Evolutionary conservation across 1,140 invertebrate genomes (phyloP), one percentile per base, ranked within the genome.

Genomic region (Drosophila trapezifrons): DNA sequence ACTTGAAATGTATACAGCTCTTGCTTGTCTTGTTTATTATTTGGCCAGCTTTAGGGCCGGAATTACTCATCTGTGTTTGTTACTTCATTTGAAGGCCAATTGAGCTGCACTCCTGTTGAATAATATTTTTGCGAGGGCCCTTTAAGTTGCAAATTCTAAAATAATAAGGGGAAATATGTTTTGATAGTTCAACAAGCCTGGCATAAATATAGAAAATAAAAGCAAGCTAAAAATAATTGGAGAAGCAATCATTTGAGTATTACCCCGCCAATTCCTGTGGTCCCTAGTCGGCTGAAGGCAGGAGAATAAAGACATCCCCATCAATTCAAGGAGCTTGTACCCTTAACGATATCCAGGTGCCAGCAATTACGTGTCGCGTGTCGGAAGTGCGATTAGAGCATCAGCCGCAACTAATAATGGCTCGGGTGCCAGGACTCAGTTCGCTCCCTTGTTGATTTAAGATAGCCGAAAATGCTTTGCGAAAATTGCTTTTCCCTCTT

Each of bases 371-470:
- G 52, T 52, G 60, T 76, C 72, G 73, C 73, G 73, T 76, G 72
- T 51, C 72, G 73, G 72, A 76, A 46, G 37, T 42, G 72, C 72
- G 73, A 76, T 76, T 76, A 76, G 74, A 58, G 63, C 72, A 65
- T 65, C 46, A 64, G 46, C 38, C 65, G 52, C 72, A 25, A 67
- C 73, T 76, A 76, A 76, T 76, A 76, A 76, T 66, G 51, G 40
- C 54, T 37, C 29, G 49, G 12, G 29, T 20, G 8, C 43, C 20
- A 29, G 60, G 62, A 49, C 40, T 58, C 25, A 27, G 37, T 22
- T 20, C 38, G 42, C 52, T 65, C 65, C 65, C 59, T 76, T 76
- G 60, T 76, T 76, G 73, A 76, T 76, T 76, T 20, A 52, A 76
- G 73, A 76, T 76, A 59, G 42, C 47, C 27, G 42, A 69, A 69